Evolutionary conservation across 2,113 vertebrate species (phyloP).

Genomic region (Chaetura pelagica): DNA sequence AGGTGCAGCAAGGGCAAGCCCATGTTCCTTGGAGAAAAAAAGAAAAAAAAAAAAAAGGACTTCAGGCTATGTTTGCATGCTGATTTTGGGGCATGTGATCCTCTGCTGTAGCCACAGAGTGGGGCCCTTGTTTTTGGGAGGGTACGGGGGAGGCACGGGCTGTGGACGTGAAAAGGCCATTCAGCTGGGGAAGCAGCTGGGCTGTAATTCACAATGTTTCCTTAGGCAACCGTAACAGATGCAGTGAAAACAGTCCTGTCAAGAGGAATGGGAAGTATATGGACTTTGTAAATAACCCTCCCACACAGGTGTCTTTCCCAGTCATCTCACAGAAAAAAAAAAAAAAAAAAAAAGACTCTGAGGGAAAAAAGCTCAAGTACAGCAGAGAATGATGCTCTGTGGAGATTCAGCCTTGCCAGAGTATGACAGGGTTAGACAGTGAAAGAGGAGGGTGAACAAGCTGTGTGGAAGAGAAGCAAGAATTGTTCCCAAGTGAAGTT

Average conservation of each 20-base stretch:
- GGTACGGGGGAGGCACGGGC: fast-evolving
- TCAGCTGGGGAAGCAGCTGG: background rate
- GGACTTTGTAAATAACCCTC: background rate
- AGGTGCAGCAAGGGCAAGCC: background rate
- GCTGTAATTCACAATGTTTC: background rate
- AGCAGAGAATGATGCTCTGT: background rate
- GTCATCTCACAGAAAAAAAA: background rate
- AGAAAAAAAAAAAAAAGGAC: background rate
- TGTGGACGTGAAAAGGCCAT: background rate
- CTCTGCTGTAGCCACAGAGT: background rate
- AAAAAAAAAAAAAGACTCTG: background rate
- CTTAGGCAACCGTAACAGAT: background rate
- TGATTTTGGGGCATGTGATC: background rate
- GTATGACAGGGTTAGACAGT: background rate
- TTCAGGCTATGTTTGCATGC: background rate
- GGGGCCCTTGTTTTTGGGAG: background rate
- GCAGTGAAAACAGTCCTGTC: fast-evolving
- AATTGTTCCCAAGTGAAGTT: background rate
- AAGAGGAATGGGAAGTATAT: background rate
- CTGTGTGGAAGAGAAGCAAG: background rate
- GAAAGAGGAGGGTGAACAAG: background rate
- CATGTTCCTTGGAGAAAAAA: background rate
- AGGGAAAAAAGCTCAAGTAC: background rate
- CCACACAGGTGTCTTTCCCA: background rate
- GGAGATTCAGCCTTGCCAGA: background rate